Base-by-base conservation (phyloP, 1,140 invertebrate species). In the Atta texana region DNA sequence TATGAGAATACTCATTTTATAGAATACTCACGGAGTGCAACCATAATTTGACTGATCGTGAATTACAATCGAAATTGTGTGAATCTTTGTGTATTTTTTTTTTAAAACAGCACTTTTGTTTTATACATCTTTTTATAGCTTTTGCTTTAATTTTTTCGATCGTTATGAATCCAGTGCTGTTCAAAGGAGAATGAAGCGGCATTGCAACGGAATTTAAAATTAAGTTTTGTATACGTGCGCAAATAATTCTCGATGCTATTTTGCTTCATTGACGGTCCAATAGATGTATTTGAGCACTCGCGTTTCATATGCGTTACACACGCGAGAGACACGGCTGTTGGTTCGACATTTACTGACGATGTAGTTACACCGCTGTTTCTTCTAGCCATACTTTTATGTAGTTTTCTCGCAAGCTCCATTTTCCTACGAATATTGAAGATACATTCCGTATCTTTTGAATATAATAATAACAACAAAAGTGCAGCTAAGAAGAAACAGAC, bases 311-410 rank as follows among this genome's bases (percentile, higher is more conserved):
- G 28, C 57, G 80, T 75, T 63, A 75, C 28, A 18, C 14, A 31
- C 28, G 80, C n/a, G 18, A 75, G 44, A 72, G 21, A 61, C 18
- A 74, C 55, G 69, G 39, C 69, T 81, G 68, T 89, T 89, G 80
- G 85, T 76, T 88, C 71, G 80, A 92, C 85, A 89, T 86, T 85
- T 75, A 77, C 76, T 74, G 61, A 90, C 68, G 76, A 91, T 89
- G 57, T 87, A 87, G 90, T 91, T 85, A 39, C 39, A 14, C 59
- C 39, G 69, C 68, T 59, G 68, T 75, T 75, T 44, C 21, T 61
- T 74, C 10, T 55, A 75, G 69, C 55, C 63, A 55, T 44, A 84
- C 24, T 74, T 74, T 74, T n/a, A 4, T 16, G n/a, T 31, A 69
- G 8, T 71, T 3, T 31, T 63, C 18, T 72, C 39, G 18, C 21